These are phyloP conservation scores for Horisme vitalbata DNA, from an alignment of 2,888 invertebrate genomes.

Conservation along the genomic window DNA sequence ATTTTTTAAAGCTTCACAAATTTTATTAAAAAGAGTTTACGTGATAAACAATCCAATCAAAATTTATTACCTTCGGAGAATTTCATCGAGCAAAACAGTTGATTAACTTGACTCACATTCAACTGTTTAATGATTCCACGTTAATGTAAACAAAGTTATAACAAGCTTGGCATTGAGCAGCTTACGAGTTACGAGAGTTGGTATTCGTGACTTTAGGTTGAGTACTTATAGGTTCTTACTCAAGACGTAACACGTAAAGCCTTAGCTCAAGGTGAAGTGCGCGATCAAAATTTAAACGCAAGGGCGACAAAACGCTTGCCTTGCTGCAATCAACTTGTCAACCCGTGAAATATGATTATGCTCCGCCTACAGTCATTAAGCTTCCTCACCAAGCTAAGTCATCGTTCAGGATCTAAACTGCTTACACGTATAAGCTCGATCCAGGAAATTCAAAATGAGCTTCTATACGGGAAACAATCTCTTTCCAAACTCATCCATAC, in stretches of 20 bases:
- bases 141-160: not conserved
- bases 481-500: slow-evolving; percentile 46
- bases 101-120: no score
- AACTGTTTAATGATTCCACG: no score
- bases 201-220: no score
- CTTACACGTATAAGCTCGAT: slow-evolving; percentile 22
- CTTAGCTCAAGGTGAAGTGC: slow-evolving; percentile 61
- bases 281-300: slow-evolving; percentile 61
- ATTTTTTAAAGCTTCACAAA: no score
- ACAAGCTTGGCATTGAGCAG: not conserved
- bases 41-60: no score
- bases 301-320: slow-evolving; percentile 56
- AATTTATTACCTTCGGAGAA: no score
- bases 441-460: slow-evolving; percentile 50
- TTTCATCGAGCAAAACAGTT: no score
- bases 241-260: slow-evolving; percentile 14
- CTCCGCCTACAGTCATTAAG: slow-evolving; percentile 45
- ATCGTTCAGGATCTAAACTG: slow-evolving; percentile 35
- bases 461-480: slow-evolving; percentile 55
- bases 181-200: no score
- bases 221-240: no score
- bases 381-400: slow-evolving; percentile 46
- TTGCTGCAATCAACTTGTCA: slow-evolving; percentile 71
- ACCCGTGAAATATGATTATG: slow-evolving; percentile 55
- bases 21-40: no score